Evolutionary conservation across 2,113 vertebrate species (phyloP).

Genomic region (Piliocolobus tephrosceles): DNA sequence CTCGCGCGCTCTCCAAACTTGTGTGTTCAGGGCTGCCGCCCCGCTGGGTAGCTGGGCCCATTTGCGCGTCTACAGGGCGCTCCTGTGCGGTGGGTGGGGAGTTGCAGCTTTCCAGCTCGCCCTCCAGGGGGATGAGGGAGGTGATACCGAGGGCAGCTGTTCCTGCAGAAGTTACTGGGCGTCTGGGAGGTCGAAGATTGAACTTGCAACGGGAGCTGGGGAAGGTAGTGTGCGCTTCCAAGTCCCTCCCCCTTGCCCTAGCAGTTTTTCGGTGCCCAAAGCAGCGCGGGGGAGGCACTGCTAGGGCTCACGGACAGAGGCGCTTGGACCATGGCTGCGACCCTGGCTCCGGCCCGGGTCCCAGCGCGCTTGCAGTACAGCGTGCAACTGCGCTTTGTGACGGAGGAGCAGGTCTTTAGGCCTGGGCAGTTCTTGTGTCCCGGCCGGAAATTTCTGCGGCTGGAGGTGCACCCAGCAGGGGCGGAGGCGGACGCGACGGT

Average conservation of each 20-base stretch:
- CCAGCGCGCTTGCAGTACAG: neutral
- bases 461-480: constrained; percentile 34
- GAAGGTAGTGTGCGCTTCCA: neutral
- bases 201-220: neutral
- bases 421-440: neutral
- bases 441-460: neutral
- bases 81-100: rapidly evolving
- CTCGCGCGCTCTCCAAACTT: neutral
- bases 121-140: rapidly evolving
- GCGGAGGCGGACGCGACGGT: neutral
- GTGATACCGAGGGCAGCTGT: rapidly evolving
- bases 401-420: constrained; percentile 53
- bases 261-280: neutral
- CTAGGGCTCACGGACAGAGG: neutral
- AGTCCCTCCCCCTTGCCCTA: neutral
- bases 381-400: constrained; percentile 25
- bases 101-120: rapidly evolving
- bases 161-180: neutral
- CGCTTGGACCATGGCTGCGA: neutral
- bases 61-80: neutral
- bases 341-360: neutral
- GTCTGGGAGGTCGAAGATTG: neutral
- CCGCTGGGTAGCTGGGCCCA: neutral
- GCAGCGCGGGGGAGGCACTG: neutral
- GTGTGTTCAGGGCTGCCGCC: neutral